Percentiles rank a stretch among this genome's conserved stretches.
These are phyloP conservation scores for Bubalus kerabau DNA, from an alignment of 2,113 vertebrate species.

Conservation along the genomic window DNA sequence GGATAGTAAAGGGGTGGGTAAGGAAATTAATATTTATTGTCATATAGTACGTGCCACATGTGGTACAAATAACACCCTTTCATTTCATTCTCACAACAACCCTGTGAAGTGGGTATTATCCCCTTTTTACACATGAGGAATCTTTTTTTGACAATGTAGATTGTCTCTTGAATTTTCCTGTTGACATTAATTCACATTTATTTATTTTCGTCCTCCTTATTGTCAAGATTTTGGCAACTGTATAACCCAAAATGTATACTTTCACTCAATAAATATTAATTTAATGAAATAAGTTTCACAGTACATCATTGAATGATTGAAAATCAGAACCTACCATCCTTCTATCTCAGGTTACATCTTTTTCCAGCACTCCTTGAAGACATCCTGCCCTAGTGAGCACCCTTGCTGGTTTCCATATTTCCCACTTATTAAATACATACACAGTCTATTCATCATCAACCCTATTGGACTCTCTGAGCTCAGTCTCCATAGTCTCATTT, in stretches of 20 bases:
- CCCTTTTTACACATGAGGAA: neutral
- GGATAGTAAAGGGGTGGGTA: neutral
- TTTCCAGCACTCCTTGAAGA: neutral
- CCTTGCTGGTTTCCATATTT: neutral
- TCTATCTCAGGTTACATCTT: neutral
- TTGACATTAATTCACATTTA: neutral
- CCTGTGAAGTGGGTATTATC: neutral
- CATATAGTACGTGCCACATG: neutral
- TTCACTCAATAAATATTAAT: constrained; percentile 31
- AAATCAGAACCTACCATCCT: neutral
- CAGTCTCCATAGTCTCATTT: neutral
- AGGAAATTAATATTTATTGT: neutral
- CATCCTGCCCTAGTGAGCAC: neutral
- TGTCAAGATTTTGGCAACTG: neutral
- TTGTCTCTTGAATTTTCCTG: neutral
- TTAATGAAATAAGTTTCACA: constrained; percentile 44
- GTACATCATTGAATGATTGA: neutral
- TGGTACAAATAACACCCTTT: neutral
- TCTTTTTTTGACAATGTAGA: neutral
- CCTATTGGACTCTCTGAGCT: neutral
- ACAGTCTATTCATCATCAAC: neutral
- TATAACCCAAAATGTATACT: neutral
- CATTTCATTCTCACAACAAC: neutral
- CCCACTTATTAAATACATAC: neutral
- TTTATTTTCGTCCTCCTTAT: neutral